A percentile compares a stretch with the other conserved stretches of the same genome.
phyloP scores from a whole-genome alignment of 2,888 invertebrate genomes.

The Dione juno region DNA sequence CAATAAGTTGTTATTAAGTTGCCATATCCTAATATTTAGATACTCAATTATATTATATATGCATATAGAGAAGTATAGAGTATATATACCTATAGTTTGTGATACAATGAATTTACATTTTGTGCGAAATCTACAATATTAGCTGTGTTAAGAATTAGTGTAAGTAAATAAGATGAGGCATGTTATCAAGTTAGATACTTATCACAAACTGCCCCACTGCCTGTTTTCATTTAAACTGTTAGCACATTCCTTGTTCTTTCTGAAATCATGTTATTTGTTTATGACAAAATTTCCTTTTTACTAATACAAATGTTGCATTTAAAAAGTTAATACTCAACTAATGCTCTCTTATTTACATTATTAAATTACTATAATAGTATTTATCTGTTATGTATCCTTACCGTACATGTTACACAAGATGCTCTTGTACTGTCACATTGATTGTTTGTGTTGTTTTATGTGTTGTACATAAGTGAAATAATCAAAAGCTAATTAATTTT shows the following conservation, averaged over 20 bases:
- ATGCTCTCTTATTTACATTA: constrained; percentile 34
- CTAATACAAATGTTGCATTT: constrained; percentile 33
- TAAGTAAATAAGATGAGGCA: constrained; percentile 36
- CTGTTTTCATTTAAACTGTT: constrained; percentile 18
- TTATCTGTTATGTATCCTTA: background rate
- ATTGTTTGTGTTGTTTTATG: background rate
- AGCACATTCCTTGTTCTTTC: constrained; percentile 30
- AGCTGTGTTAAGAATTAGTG: constrained; percentile 54
- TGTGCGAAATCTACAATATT: constrained; percentile 71
- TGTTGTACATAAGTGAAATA: background rate
- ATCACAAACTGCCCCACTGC: constrained; percentile 24
- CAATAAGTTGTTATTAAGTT: constrained; percentile 82
- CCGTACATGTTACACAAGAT: background rate
- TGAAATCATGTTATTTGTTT: constrained; percentile 11
- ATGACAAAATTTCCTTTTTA: background rate
- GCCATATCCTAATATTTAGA: constrained; percentile 82
- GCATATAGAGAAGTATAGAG: constrained; percentile 73
- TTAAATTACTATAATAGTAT: background rate
- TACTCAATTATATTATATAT: constrained; percentile 76
- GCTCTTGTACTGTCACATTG: background rate
- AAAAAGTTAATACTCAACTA: constrained; percentile 39
- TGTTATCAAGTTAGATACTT: background rate
- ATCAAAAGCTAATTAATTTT: background rate
- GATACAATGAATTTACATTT: constrained; percentile 82
- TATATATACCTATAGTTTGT: constrained; percentile 80